Evolutionary conservation across 1,140 invertebrate genomes (phyloP).

Genomic region (Acyrthosiphon pisum): DNA sequence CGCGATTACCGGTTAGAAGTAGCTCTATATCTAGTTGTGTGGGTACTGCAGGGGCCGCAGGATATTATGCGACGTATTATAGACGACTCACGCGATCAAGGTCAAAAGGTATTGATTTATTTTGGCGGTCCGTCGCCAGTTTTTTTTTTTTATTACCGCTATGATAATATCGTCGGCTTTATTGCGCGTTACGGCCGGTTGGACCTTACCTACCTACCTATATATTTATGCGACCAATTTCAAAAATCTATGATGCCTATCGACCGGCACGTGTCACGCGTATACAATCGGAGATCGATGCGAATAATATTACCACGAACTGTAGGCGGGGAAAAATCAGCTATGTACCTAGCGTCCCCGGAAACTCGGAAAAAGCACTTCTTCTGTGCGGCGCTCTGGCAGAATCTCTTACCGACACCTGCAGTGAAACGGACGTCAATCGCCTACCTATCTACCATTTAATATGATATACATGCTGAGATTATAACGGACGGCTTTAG

Average conservation of each 20-base stretch:
- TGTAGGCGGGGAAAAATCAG: background rate
- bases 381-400: too few species aligned
- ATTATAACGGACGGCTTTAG: background rate
- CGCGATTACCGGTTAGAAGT: background rate
- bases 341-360: background rate
- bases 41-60: background rate
- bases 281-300: background rate
- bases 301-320: background rate
- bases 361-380: background rate
- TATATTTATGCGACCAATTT: background rate
- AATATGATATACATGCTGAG: background rate
- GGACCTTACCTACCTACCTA: background rate
- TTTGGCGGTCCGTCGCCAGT: background rate
- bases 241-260: background rate
- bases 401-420: background rate
- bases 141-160: background rate
- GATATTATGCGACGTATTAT: background rate
- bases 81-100: background rate
- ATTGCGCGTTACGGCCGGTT: background rate
- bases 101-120: conserved; percentile 23
- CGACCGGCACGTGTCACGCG: background rate
- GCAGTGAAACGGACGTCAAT: background rate
- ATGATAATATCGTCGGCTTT: background rate
- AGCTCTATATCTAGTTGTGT: background rate
- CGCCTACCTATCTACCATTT: background rate